Evolutionary conservation across 2,797 vertebrate species (phyloP).

Genomic region (Gambusia yucatana): DNA sequence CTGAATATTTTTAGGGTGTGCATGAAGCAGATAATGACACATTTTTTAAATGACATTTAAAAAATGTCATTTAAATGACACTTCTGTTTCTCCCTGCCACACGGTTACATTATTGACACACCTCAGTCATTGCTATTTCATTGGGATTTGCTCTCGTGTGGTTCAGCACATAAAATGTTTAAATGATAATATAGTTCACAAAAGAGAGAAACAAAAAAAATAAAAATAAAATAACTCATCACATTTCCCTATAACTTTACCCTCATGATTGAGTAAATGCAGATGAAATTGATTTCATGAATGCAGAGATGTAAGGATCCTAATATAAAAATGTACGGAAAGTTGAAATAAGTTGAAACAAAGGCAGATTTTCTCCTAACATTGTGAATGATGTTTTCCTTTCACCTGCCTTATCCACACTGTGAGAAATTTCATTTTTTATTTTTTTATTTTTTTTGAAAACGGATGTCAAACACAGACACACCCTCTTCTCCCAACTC

Average conservation of each 20-base stretch:
- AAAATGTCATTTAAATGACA: too few species aligned
- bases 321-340: background rate
- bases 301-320: background rate
- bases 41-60: background rate
- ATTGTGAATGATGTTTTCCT: background rate
- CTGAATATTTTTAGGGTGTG: background rate
- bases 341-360: too few species aligned
- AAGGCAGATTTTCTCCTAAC: background rate
- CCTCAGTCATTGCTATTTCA: background rate
- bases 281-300: background rate
- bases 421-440: conserved; percentile 13
- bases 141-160: background rate
- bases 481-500: conserved; percentile 1
- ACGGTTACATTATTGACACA: background rate
- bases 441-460: conserved; percentile 2
- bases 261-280: background rate
- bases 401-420: conserved; percentile 8
- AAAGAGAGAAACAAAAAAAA: background rate
- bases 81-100: too few species aligned
- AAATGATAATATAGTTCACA: background rate
- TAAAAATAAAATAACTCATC: background rate
- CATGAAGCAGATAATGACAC: background rate
- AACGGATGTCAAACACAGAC: background rate
- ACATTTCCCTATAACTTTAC: background rate
- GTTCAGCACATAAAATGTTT: background rate